Evolutionary conservation across 2,113 vertebrate species (phyloP).

Genomic region (Paracanthobrama guichenoti): DNA sequence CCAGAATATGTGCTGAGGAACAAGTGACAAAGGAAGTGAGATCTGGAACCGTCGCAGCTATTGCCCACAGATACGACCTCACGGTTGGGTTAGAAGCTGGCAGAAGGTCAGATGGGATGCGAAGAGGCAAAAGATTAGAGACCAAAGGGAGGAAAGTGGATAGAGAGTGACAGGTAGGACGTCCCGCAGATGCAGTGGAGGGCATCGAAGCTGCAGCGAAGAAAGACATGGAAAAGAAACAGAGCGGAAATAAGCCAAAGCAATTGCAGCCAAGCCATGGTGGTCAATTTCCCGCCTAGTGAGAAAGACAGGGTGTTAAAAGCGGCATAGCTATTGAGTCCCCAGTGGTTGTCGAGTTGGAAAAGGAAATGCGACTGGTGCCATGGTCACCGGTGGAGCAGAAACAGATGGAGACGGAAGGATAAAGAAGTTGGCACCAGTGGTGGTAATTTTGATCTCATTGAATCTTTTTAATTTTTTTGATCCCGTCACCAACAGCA

Average conservation of each 20-base stretch:
- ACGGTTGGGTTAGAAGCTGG: background rate
- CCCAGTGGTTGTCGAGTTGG: background rate
- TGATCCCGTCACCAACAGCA: background rate
- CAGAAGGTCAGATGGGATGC: background rate
- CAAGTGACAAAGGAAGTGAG: background rate
- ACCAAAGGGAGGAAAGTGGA: background rate
- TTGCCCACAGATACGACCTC: background rate
- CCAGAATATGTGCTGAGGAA: conserved; percentile 9
- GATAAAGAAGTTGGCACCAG: background rate
- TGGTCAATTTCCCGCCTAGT: background rate
- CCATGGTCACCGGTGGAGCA: conserved; percentile 1
- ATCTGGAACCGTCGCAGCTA: background rate
- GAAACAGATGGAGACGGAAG: conserved; percentile 10
- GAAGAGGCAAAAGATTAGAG: background rate
- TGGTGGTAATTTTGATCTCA: background rate
- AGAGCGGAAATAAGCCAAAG: conserved; percentile 23
- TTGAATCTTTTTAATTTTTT: conserved; percentile 15
- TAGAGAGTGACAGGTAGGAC: background rate
- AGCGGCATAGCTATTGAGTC: conserved; percentile 10
- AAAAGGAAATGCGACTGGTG: background rate
- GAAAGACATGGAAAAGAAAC: conserved; percentile 12
- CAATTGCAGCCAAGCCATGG: conserved; percentile 10
- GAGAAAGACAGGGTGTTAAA: conserved; percentile 22
- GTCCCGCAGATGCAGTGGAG: background rate
- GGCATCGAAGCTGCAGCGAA: background rate